Evolutionary conservation across 2,113 vertebrate genomes (phyloP), one percentile per base, ranked within the genome.

Genomic region (Rhinolophus ferrumequinum): DNA sequence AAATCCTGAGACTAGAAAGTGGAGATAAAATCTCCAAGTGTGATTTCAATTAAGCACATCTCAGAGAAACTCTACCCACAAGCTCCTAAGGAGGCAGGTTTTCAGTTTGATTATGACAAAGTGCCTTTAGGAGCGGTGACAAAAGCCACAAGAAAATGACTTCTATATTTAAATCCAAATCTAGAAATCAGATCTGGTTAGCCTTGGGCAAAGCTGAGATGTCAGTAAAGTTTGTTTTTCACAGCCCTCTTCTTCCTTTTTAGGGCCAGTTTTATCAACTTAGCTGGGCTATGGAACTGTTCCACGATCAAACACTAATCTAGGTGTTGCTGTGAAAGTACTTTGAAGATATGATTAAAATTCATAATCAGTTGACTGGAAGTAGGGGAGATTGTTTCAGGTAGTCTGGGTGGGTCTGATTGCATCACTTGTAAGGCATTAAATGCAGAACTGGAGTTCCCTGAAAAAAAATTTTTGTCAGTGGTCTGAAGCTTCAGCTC

Each of bases 41-140:
- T 54, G 95, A 97, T 98, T 97, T 97, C 93, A 97, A 98, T 97
- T 97, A 98, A 97, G 86, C 82, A 41, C 83, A 95, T 97, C 89
- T 95, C 93, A n/a, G 38, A 93, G 92, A 95, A 86, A 92, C 62
- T 93, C 83, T 95, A 90, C 86, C 95, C 87, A 97, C 70, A 85
- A 95, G 75, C 80, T 97, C 67, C 89, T 88, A 90, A 97, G 87
- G 60, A 94, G 90, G 83, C 83, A 96, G 79, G 52, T 64, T 97
- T 93, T 96, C 95, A 54, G 91, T 96, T 84, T 97, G 93, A 96
- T 96, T 95, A 95, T 97, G 96, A 97, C 47, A 81, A 96, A 98
- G 70, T 79, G 93, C 54, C 66, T 96, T 95, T 89, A 95, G 77
- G 72, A 94, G 8, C 62, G 72, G 54, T 88, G 90, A 88, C 93